Evolutionary conservation across 2,888 invertebrate genomes (phyloP).

Genomic region (Myopa testacea): DNA sequence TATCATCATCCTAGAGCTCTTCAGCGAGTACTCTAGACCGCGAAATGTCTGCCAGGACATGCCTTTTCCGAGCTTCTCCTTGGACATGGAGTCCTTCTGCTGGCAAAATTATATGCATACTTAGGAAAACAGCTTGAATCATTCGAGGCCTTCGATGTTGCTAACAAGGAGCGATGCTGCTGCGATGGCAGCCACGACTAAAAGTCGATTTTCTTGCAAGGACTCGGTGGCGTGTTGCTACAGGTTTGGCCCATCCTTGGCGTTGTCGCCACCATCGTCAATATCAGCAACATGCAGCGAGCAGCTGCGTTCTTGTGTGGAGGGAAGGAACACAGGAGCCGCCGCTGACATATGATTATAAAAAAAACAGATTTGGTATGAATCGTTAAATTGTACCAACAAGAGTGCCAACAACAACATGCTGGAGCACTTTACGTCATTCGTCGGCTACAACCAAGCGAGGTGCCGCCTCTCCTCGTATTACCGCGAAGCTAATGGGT

Average conservation of each 20-base stretch:
- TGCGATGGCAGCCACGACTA: neutral
- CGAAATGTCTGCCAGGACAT: constrained; percentile 19
- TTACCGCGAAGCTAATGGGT: neutral
- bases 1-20: constrained; percentile 22
- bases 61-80: constrained; percentile 8
- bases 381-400: constrained; percentile 14
- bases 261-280: constrained; percentile 57
- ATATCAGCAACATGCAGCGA: too few species aligned
- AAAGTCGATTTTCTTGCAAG: constrained; percentile 51
- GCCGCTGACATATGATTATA: neutral
- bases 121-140: too few species aligned
- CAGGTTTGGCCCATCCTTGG: constrained; percentile 52
- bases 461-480: neutral
- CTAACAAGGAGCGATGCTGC: neutral
- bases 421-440: neutral
- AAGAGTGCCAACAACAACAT: constrained; percentile 27
- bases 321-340: neutral
- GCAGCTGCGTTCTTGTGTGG: neutral
- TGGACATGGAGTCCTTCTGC: neutral
- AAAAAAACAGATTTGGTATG: neutral
- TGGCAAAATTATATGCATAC: too few species aligned
- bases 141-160: constrained; percentile 13
- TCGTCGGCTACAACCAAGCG: neutral
- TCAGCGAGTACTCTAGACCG: constrained; percentile 1
- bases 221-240: constrained; percentile 53